phyloP scores from a whole-genome alignment of 2,113 vertebrate species.

The Puffinus mauretanicus region DNA sequence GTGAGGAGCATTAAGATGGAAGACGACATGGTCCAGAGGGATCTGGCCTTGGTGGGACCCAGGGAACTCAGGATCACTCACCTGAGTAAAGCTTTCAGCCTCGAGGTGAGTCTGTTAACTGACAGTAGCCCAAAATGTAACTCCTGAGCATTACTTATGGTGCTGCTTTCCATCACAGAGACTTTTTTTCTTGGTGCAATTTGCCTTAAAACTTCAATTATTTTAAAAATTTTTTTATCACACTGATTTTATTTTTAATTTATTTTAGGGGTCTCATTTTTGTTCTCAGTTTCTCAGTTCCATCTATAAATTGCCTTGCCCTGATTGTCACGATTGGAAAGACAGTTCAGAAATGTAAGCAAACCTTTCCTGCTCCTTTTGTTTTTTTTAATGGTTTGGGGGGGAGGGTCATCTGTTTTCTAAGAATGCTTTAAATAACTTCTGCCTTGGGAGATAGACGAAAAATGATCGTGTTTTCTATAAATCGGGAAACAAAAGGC shows the following conservation, averaged over 20 bases:
- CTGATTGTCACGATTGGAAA: not conserved
- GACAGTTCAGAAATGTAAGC: constrained; percentile 4
- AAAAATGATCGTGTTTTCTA: not conserved
- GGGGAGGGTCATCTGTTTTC: constrained; percentile 28
- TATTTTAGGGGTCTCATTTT: not conserved
- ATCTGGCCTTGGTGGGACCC: not conserved
- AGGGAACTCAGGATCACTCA: not conserved
- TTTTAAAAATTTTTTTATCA: not conserved
- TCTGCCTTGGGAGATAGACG: not conserved
- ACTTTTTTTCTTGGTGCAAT: not conserved
- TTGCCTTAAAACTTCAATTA: not conserved
- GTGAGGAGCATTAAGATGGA: not conserved
- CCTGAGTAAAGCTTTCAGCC: not conserved
- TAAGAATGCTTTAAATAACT: constrained; percentile 41
- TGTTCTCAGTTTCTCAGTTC: not conserved
- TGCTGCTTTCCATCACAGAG: not conserved
- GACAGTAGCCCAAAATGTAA: not conserved
- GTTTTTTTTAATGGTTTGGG: not conserved
- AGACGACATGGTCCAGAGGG: not conserved
- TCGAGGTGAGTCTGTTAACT: not conserved
- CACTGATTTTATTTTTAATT: too few species aligned
- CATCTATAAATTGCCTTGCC: not conserved
- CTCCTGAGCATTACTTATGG: not conserved
- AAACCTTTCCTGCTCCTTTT: constrained; percentile 8
- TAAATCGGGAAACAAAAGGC: constrained; percentile 32